Conservation (phyloP, 2,888 invertebrate genomes). For the Dryocosmus kuriphilus region DNA sequence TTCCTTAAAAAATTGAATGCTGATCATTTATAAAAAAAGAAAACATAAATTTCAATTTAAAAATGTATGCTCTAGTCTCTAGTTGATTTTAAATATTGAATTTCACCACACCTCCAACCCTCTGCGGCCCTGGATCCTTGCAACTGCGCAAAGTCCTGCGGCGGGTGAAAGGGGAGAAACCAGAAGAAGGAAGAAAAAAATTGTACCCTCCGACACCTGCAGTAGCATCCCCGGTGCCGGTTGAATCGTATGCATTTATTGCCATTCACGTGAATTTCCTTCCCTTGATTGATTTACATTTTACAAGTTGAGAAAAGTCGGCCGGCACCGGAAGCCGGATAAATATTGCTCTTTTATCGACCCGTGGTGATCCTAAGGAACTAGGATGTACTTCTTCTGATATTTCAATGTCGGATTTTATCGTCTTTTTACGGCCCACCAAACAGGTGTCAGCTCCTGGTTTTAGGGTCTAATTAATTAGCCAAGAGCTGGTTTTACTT, state of each 20-base stretch:
- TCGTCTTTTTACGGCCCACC: background rate
- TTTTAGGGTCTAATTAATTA: background rate
- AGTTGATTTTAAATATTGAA: conserved; percentile 45
- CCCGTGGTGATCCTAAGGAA: background rate
- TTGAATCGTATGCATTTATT: conserved; percentile 45
- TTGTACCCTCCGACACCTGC: conserved; percentile 50
- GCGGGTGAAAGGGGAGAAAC: conserved; percentile 40
- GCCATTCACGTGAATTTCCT: conserved; percentile 40
- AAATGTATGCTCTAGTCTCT: too few species aligned
- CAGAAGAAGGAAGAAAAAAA: conserved; percentile 42
- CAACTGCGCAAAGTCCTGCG: conserved; percentile 67
- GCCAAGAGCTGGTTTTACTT: background rate
- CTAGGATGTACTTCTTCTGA: background rate
- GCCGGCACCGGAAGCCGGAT: conserved; percentile 10
- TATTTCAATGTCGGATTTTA: conserved; percentile 7
- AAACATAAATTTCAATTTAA: background rate
- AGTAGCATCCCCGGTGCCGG: conserved; percentile 54
- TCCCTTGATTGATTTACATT: conserved; percentile 29
- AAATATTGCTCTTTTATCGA: conserved; percentile 34
- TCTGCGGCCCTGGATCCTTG: conserved; percentile 49
- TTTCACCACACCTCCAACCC: conserved; percentile 35
- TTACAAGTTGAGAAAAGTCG: background rate
- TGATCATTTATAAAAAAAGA: background rate
- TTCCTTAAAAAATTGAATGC: background rate
- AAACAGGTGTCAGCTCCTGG: background rate